These are phyloP conservation scores for Dendrolimus punctatus DNA, from an alignment of 1,140 invertebrate species.

Conservation along the genomic window DNA sequence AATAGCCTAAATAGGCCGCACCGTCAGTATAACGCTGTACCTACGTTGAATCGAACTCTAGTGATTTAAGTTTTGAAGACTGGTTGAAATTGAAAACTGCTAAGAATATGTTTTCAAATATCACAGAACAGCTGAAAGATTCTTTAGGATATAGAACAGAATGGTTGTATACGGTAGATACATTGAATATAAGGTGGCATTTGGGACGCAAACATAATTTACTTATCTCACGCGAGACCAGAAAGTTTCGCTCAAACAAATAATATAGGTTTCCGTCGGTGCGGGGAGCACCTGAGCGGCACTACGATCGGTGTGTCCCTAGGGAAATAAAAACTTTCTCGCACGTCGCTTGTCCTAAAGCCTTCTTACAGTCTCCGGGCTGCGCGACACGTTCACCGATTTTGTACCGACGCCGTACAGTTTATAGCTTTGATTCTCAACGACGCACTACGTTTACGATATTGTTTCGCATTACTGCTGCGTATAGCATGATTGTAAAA, in stretches of 20 bases:
- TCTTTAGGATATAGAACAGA: slow-evolving; percentile 7
- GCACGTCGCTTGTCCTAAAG: slow-evolving; percentile 67
- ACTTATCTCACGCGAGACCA: slow-evolving; percentile 64
- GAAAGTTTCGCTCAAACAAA: slow-evolving; percentile 69
- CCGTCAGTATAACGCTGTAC: too few relatives aligned
- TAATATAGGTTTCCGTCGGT: slow-evolving; percentile 66
- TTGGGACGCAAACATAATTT: slow-evolving; percentile 62
- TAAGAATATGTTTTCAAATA: neutral
- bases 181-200: slow-evolving; percentile 44
- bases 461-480: slow-evolving; percentile 47
- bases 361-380: slow-evolving; percentile 50
- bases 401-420: slow-evolving; percentile 43
- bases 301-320: slow-evolving; percentile 63
- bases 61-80: too few relatives aligned
- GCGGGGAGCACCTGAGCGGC: slow-evolving; percentile 63
- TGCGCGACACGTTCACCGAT: slow-evolving; percentile 53
- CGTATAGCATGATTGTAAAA: slow-evolving; percentile 33
- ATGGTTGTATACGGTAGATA: slow-evolving; percentile 13
- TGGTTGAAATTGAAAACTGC: too few relatives aligned
- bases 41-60: too few relatives aligned
- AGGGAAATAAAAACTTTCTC: slow-evolving; percentile 72
- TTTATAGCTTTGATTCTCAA: slow-evolving; percentile 62
- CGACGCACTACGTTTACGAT: slow-evolving; percentile 53
- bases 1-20: too few relatives aligned
- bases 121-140: neutral